Evolutionary conservation across 1,140 invertebrate genomes (phyloP).

Genomic region (Drosophila nasuta): DNA sequence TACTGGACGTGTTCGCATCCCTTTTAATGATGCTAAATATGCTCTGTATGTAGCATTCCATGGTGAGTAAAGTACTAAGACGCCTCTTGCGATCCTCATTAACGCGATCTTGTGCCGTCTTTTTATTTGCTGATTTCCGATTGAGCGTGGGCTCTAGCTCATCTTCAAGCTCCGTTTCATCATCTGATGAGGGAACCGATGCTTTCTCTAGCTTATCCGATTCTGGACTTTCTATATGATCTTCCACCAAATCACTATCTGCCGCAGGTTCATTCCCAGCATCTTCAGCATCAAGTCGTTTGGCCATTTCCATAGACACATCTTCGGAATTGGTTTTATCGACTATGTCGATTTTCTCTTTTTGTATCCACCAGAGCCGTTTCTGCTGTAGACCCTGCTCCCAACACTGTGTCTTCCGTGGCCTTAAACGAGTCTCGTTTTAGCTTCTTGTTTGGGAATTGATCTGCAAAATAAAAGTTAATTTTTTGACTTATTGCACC

Average conservation of each 20-base stretch:
- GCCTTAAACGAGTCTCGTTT: constrained; percentile 65
- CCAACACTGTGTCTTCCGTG: constrained; percentile 41
- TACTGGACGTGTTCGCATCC: constrained; percentile 46
- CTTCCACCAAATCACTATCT: constrained; percentile 34
- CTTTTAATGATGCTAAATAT: constrained; percentile 77
- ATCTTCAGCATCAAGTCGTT: constrained; percentile 4
- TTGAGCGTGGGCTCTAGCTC: constrained; percentile 72
- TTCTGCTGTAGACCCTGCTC: constrained; percentile 19
- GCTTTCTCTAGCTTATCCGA: constrained; percentile 48
- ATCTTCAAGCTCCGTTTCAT: constrained; percentile 72
- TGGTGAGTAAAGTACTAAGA: constrained; percentile 67
- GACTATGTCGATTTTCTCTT: constrained; percentile 27
- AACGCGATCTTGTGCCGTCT: constrained; percentile 75
- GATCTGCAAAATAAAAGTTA: constrained; percentile 43
- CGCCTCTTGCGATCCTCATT: constrained; percentile 76
- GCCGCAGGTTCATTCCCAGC: constrained; percentile 33
- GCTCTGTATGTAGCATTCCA: constrained; percentile 79
- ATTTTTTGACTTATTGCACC: neutral
- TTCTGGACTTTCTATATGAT: constrained; percentile 58
- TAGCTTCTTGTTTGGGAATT: constrained; percentile 70
- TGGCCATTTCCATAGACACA: constrained; percentile 48
- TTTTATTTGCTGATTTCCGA: constrained; percentile 67
- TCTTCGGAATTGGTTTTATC: constrained; percentile 27
- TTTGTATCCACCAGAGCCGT: constrained; percentile 26
- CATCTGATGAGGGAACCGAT: constrained; percentile 64